Percentiles rank a stretch among this genome's conserved stretches.
Conservation (phyloP, 2,797 vertebrate species). For the Steatocranus sp. region DNA sequence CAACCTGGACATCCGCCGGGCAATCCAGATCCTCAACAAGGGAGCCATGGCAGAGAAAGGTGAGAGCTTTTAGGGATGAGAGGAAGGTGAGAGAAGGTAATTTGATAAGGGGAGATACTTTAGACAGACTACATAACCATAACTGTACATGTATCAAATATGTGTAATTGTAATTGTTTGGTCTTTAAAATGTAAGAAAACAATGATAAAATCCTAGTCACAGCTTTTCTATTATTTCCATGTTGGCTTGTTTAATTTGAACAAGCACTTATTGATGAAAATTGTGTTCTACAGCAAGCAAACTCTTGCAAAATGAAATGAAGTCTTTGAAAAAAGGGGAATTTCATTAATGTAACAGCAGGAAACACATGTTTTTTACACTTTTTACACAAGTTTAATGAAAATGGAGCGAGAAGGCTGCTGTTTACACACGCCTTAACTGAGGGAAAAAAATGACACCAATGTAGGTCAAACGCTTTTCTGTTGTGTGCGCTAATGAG, state of each 20-base stretch:
- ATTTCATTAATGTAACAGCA: constrained; percentile 17
- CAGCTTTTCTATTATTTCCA: neutral
- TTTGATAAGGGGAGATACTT: neutral
- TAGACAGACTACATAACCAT: neutral
- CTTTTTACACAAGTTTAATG: neutral
- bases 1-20: constrained; percentile 93
- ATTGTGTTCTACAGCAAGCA: neutral
- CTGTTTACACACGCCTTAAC: constrained; percentile 35
- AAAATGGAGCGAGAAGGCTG: neutral
- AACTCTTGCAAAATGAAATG: neutral
- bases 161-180: neutral
- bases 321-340: neutral
- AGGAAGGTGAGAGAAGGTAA: accelerated
- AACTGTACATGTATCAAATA: neutral
- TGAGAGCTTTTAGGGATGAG: constrained; percentile 29
- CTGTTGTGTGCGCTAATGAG: constrained; percentile 35
- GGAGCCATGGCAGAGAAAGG: constrained; percentile 91
- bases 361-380: neutral
- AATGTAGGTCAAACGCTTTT: constrained; percentile 59
- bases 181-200: neutral
- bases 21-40: constrained; percentile 96
- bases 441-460: constrained; percentile 1
- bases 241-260: neutral
- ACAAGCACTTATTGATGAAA: neutral
- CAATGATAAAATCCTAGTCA: neutral